Base-by-base conservation (phyloP, 2,797 vertebrate genomes). In the Melanotaenia maccullochi region DNA sequence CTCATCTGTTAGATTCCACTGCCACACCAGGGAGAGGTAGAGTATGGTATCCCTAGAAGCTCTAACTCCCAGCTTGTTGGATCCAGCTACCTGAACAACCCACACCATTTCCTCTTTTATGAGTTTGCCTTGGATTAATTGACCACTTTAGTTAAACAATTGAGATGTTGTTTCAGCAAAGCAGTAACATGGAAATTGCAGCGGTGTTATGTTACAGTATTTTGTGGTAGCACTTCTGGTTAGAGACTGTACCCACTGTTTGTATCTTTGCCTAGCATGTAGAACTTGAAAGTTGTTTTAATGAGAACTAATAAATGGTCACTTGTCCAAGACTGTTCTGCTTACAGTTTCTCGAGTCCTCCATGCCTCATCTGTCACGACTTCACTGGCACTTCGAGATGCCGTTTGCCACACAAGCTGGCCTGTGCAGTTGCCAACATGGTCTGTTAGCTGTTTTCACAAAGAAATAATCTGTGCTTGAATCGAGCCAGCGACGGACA, bases 391-490 rank as follows among this genome's bases (percentile, higher is more conserved):
- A 73, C 76, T 68, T 62, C 0, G 3, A 80, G 73, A 81, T 49
- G 42, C 61, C 49, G 73, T 84, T 67, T 71, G 61, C 73, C 81
- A 73, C 80, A 73, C 82, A 85, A 65, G 78, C 82, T 79, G 79
- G 84, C 71, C 61, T 13, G 60, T 4, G 47, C 76, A 9, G 36
- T 73, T 79, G 87, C 91, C 87, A 90, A 30, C 60, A 60, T 76
- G 83, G 89, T 88, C 83, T 91, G 88, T 88, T 91, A 89, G 88
- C 90, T 92, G 89, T 91, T 91, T 91, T 90, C 83, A 92, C 87
- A 88, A 86, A 89, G 85, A 85, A 90, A 91, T 81, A 89, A 92
- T 91, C 87, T 92, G 89, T 90, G 85, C 79, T 90, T 84, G 83
- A 89, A 76, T 87, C 73, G 76, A 86, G 77, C 87, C 84, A 86